These are phyloP conservation scores for Tapera naevia DNA, from an alignment of 2,797 vertebrate species.

Conservation along the genomic window DNA sequence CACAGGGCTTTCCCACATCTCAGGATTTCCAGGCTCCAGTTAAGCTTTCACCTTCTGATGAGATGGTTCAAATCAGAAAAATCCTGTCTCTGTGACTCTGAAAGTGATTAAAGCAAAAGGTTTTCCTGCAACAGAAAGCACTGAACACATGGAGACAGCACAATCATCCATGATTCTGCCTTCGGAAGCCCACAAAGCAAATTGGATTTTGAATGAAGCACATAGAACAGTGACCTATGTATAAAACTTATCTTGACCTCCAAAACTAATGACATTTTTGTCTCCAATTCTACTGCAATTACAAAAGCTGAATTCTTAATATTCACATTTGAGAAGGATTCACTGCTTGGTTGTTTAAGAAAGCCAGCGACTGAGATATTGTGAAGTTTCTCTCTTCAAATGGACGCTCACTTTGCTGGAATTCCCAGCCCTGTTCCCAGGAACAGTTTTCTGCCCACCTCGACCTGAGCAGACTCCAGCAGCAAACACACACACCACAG, in stretches of 20 bases:
- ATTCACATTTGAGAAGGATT: neutral
- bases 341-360: neutral
- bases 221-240: neutral
- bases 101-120: neutral
- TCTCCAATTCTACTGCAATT: neutral
- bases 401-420: rapidly evolving
- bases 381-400: rapidly evolving
- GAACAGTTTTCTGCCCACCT: neutral
- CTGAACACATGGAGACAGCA: neutral
- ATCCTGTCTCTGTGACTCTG: neutral
- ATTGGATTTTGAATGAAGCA: neutral
- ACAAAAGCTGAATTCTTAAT: neutral
- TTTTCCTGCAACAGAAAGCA: neutral
- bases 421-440: neutral
- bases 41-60: neutral
- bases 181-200: neutral
- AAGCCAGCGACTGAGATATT: neutral
- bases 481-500: neutral
- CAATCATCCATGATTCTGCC: neutral
- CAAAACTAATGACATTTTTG: neutral
- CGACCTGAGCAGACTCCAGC: neutral
- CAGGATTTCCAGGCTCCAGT: rapidly evolving
- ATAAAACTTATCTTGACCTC: neutral
- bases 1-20: rapidly evolving
- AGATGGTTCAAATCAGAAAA: neutral